A percentile compares a stretch with the other conserved stretches of the same genome.
Evolutionary conservation across 2,888 invertebrate species (phyloP).

Genomic region (Gari tellinella): DNA sequence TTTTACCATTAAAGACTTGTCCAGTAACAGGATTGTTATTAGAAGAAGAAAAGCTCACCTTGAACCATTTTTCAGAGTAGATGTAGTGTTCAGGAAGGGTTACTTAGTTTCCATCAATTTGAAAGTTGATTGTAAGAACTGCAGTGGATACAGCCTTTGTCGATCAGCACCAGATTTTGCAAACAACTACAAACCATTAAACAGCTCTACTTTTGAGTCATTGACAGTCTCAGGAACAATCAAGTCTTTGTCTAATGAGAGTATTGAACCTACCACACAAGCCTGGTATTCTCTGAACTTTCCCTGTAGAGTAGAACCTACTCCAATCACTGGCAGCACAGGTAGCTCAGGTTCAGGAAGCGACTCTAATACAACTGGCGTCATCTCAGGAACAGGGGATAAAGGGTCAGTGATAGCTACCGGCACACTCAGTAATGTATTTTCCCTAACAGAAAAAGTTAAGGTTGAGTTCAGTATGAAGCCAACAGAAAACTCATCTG

Average conservation of each 20-base stretch:
- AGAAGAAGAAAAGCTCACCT: not conserved
- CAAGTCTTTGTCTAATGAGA: constrained; percentile 11
- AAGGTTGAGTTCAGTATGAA: constrained; percentile 32
- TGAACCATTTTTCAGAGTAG: not conserved
- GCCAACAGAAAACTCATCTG: constrained; percentile 28
- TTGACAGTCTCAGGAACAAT: constrained; percentile 23
- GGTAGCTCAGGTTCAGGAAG: not conserved
- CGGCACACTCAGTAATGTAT: constrained; percentile 18
- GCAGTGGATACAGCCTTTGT: constrained; percentile 27
- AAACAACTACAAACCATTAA: constrained; percentile 5
- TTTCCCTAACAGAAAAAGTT: constrained; percentile 13
- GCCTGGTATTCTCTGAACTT: constrained; percentile 30
- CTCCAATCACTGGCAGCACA: not conserved
- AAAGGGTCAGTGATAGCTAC: constrained; percentile 20
- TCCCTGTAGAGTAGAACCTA: not conserved
- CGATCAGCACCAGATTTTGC: constrained; percentile 6
- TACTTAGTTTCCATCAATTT: constrained; percentile 19
- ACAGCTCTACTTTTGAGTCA: constrained; percentile 6
- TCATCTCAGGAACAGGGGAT: constrained; percentile 22
- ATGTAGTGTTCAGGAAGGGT: constrained; percentile 12
- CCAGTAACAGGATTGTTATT: too few species aligned
- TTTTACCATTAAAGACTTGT: constrained; percentile 1
- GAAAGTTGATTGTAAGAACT: constrained; percentile 22
- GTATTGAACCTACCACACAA: constrained; percentile 30
- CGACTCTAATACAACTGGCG: not conserved